Percentiles rank a stretch among this genome's conserved stretches.
Evolutionary conservation across 2,797 vertebrate species (phyloP).

Genomic region (Helicolenus hilgendorfi): DNA sequence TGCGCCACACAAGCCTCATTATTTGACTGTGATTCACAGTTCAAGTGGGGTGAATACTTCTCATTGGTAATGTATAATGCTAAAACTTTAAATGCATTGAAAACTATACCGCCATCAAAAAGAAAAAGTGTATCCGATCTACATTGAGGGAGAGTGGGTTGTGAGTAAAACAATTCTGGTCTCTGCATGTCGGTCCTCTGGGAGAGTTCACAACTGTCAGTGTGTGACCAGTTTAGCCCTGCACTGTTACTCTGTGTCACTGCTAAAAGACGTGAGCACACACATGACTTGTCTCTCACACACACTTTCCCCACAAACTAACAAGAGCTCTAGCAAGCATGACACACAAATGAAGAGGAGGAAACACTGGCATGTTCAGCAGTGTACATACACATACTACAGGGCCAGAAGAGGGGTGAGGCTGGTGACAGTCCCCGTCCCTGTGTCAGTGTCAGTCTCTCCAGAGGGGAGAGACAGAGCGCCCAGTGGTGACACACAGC

Average conservation of each 20-base stretch:
- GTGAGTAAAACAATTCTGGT: slow-evolving; percentile 15
- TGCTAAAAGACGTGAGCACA: slow-evolving; percentile 44
- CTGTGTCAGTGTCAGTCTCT: slow-evolving; percentile 74
- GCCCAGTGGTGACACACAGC: slow-evolving; percentile 66
- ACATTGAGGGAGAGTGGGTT: background rate
- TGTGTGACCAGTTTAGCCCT: slow-evolving; percentile 59
- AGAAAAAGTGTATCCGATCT: background rate
- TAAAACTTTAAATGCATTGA: background rate
- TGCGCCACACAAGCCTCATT: background rate
- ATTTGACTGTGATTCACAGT: background rate
- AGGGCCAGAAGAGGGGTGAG: slow-evolving; percentile 30
- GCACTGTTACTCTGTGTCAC: slow-evolving; percentile 53
- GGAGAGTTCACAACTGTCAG: slow-evolving; percentile 77
- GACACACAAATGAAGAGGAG: slow-evolving; percentile 55
- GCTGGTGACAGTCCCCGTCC: slow-evolving; percentile 74
- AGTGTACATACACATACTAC: slow-evolving; percentile 5
- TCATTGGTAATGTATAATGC: background rate
- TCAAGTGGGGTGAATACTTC: background rate
- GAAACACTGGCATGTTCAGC: slow-evolving; percentile 27
- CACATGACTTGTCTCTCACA: background rate
- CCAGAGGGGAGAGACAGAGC: slow-evolving; percentile 65
- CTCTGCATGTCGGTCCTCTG: slow-evolving; percentile 31
- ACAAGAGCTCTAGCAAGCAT: slow-evolving; percentile 32
- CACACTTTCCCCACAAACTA: background rate
- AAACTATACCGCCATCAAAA: background rate